Evolutionary conservation across 2,797 vertebrate species (phyloP).

Genomic region (Sebastes melanostomus): DNA sequence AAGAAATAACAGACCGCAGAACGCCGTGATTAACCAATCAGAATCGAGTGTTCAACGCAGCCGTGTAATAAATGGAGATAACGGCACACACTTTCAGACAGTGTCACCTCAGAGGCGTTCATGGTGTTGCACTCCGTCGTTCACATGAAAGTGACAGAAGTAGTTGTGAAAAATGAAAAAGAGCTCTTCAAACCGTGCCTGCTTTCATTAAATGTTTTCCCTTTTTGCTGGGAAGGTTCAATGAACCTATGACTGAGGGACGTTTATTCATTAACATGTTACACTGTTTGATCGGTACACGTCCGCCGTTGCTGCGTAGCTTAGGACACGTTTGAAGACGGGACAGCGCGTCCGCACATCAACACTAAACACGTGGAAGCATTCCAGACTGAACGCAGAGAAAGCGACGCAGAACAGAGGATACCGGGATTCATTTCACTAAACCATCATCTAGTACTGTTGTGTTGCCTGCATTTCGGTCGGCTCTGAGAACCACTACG

Average conservation of each 20-base stretch:
- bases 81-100: too few relatives aligned
- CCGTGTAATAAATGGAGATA: too few relatives aligned
- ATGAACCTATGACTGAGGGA: background rate
- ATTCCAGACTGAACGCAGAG: constrained; percentile 41
- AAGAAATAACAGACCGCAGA: too few relatives aligned
- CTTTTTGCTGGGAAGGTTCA: background rate
- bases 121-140: too few relatives aligned
- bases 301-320: background rate
- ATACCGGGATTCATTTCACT: constrained; percentile 18
- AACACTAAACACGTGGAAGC: background rate
- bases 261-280: background rate
- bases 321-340: background rate
- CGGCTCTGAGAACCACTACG: constrained; percentile 40
- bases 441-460: constrained; percentile 29
- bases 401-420: background rate
- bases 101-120: too few relatives aligned
- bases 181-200: background rate
- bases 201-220: background rate
- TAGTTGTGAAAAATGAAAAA: background rate
- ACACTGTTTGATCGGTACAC: background rate
- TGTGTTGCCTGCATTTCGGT: constrained; percentile 30
- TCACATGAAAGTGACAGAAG: too few relatives aligned
- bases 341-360: background rate
- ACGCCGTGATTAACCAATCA: too few relatives aligned
- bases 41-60: too few relatives aligned